These are phyloP conservation scores for Buceros bicornis DNA, from an alignment of 2,797 vertebrate species.

Conservation along the genomic window DNA sequence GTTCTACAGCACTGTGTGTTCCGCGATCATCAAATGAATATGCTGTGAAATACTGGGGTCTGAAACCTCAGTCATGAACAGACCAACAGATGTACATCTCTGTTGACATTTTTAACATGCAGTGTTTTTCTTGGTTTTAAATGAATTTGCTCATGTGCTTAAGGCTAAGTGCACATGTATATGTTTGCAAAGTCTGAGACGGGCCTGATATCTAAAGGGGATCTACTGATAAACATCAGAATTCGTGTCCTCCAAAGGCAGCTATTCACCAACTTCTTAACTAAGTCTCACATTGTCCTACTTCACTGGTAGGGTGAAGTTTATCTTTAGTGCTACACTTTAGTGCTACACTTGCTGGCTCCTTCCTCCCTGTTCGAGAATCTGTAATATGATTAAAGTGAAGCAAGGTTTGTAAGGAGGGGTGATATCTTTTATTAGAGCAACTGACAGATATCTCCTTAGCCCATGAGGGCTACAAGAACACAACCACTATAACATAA, in stretches of 20 bases:
- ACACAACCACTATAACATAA: neutral
- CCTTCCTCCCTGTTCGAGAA: conserved; percentile 19
- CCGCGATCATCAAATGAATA: neutral
- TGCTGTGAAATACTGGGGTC: neutral
- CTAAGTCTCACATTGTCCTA: neutral
- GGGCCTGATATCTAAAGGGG: neutral
- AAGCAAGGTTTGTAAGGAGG: conserved; percentile 12
- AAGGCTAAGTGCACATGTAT: neutral
- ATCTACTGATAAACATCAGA: neutral
- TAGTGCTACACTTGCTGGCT: neutral
- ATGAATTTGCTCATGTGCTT: neutral
- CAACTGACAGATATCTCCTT: neutral
- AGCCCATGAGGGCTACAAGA: neutral
- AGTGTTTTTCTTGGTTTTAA: neutral
- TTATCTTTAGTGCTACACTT: neutral
- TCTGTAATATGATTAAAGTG: neutral
- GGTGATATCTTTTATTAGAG: conserved; percentile 10
- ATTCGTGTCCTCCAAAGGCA: neutral
- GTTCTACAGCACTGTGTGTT: neutral
- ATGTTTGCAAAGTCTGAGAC: neutral
- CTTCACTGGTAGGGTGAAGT: neutral
- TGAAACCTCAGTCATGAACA: neutral
- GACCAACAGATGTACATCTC: neutral
- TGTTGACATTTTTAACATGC: neutral
- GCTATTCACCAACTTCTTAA: neutral